Base-by-base conservation (phyloP, 2,113 vertebrate species). In the Cyanoramphus novaezelandiae region DNA sequence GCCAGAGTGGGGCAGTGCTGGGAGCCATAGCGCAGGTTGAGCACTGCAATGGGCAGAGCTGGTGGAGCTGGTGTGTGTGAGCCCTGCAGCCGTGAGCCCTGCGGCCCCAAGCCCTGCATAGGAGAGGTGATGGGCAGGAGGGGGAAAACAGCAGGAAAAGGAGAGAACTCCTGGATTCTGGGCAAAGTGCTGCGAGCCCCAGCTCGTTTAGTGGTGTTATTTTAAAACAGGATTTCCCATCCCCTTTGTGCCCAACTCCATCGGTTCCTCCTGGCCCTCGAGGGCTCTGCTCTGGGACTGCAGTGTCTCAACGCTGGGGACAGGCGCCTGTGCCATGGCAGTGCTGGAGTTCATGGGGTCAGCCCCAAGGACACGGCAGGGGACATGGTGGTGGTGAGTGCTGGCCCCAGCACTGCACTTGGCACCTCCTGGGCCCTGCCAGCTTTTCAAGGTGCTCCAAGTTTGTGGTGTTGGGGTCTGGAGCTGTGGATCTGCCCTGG, bases 381-480 rank as follows among this genome's bases (percentile, higher is more conserved):
- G 27, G 5, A 50, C 0, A 7, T 37, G 47, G 31, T 37, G 19
- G 25, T 0, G 0, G 52, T 2, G 8, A 41, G 10, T 6, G 28
- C 31, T 12, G 46, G 4, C 9, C 31, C 10, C 14, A 52, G 14
- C 9, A 10, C 65, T 35, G 44, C 7, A 12, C 55, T 44, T 55
- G 28, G 44, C 50, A 82, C 55, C 28, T 5, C 11, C 5, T 2
- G 3, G 37, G 8, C 13, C 49, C 9, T 43, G 43, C 9, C 60
- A 52, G 52, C 41, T 71, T 71, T 71, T 44, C 71, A 47, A 4
- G 2, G 2, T 23, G 47, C 18, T 80, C 46, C 11, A 6, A 15
- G 44, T 14, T 18, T 43, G 65, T 50, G 43, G 41, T 62, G 46
- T 11, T 62, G n/a, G 39, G 24, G 4, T 47, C n/a, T 44, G 86